Conservation (phyloP, 1,140 invertebrate species). For the Melipona quadrifasciata region DNA sequence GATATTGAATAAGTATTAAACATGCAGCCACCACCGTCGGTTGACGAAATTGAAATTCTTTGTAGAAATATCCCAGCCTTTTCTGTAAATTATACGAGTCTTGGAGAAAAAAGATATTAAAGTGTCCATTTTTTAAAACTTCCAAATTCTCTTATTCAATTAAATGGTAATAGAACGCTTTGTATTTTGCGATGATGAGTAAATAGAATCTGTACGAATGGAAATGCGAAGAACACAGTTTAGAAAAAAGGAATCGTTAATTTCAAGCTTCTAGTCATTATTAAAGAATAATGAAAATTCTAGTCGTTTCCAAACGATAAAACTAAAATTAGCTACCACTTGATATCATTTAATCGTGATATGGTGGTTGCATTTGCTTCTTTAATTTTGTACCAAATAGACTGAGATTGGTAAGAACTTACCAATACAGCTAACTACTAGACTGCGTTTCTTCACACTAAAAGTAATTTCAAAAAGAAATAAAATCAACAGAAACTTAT, state of each 20-base stretch:
- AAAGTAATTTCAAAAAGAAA: no score
- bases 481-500: no score
- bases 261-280: not conserved
- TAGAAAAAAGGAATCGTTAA: not conserved
- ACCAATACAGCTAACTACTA: no score
- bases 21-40: not conserved
- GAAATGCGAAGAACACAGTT: not conserved
- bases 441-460: no score
- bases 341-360: no score
- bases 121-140: not conserved
- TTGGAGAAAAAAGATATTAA: no score
- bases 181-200: not conserved
- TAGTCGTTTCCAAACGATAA: not conserved
- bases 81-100: conserved; percentile 20
- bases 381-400: no score
- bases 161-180: not conserved
- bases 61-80: not conserved
- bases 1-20: conserved; percentile 40
- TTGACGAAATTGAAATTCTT: conserved; percentile 22
- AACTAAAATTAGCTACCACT: not conserved
- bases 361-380: no score
- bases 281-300: not conserved
- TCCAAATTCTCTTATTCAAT: conserved; percentile 19
- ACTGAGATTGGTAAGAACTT: no score
- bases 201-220: not conserved